phyloP scores from a whole-genome alignment of 2,113 vertebrate species.

The Elachura formosa region DNA sequence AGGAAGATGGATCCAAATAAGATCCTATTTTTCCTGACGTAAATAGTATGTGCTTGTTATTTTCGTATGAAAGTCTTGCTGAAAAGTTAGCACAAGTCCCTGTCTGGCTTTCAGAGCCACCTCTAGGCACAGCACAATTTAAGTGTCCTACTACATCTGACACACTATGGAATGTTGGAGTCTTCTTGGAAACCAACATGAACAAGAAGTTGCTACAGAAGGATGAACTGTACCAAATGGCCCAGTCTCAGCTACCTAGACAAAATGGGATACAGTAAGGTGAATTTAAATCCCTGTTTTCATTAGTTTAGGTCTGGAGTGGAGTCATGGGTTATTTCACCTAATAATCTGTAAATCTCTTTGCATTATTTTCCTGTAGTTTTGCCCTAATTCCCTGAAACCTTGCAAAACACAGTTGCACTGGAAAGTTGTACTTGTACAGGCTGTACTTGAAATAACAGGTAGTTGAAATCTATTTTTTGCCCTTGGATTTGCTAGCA shows the following conservation, averaged over 20 bases:
- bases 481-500: background rate
- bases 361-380: background rate
- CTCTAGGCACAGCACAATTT: slow-evolving; percentile 35
- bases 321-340: background rate
- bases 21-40: slow-evolving; percentile 1
- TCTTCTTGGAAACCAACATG: background rate
- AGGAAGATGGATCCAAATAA: background rate
- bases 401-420: background rate
- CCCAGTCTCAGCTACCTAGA: background rate
- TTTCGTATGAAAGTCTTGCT: slow-evolving; percentile 32
- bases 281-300: background rate
- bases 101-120: background rate
- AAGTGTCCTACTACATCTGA: background rate
- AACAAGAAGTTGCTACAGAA: background rate
- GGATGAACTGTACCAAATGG: background rate
- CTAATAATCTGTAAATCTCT: background rate
- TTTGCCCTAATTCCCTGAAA: background rate
- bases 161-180: background rate
- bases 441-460: background rate
- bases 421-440: background rate
- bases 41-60: slow-evolving; percentile 41
- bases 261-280: background rate
- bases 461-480: background rate
- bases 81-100: slow-evolving; percentile 2
- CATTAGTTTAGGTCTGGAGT: background rate